Evolutionary conservation across 2,888 invertebrate species (phyloP).

Genomic region (Iselma pallidipennis): DNA sequence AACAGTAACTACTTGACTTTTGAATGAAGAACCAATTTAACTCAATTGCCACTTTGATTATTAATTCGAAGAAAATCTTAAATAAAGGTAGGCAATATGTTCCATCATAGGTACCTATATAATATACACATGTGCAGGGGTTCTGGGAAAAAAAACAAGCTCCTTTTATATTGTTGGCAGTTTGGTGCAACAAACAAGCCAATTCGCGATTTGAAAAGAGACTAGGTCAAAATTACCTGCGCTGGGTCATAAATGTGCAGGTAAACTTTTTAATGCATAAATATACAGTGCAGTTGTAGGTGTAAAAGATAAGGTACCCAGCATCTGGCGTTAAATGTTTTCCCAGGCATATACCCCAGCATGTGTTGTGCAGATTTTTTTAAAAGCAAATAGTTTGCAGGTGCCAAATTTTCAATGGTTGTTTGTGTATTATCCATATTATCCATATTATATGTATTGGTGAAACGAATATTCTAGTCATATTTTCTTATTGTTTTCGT

Average conservation of each 20-base stretch:
- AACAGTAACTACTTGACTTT: neutral
- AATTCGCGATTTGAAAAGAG: neutral
- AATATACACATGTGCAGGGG: neutral
- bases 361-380: slow-evolving; percentile 48
- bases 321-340: slow-evolving; percentile 44
- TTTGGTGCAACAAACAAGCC: neutral
- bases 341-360: slow-evolving; percentile 44
- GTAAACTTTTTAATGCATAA: slow-evolving; percentile 34
- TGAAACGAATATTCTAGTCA: slow-evolving; percentile 10
- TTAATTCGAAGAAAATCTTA: neutral
- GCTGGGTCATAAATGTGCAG: slow-evolving; percentile 39
- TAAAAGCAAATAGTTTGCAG: slow-evolving; percentile 40
- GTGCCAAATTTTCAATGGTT: slow-evolving; percentile 38
- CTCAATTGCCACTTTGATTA: slow-evolving; percentile 2
- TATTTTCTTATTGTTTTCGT: slow-evolving; percentile 32
- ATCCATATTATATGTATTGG: slow-evolving; percentile 5
- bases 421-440: slow-evolving; percentile 1
- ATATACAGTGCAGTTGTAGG: slow-evolving; percentile 33
- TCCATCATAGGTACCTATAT: too few relatives aligned
- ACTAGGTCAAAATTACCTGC: slow-evolving; percentile 33
- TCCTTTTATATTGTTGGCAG: neutral
- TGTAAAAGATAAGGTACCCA: slow-evolving; percentile 40
- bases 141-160: neutral
- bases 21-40: neutral
- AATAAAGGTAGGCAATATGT: slow-evolving; percentile 3